Conservation (phyloP, 2,797 vertebrate genomes). For the Sebastes kiyomatsui region DNA sequence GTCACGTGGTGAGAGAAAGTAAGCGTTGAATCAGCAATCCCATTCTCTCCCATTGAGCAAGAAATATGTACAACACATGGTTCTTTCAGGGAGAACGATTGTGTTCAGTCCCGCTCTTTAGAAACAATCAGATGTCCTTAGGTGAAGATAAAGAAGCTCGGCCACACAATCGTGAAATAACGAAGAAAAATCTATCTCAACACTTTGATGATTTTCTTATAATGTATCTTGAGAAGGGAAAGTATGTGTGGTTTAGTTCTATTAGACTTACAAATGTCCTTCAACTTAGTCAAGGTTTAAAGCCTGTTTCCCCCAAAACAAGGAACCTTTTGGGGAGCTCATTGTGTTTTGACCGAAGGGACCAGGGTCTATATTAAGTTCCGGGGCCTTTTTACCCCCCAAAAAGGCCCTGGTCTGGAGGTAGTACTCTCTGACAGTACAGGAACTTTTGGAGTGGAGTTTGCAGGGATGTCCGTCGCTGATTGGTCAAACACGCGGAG, state of each 20-base stretch:
- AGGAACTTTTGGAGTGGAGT: too few relatives aligned
- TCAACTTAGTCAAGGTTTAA: background rate
- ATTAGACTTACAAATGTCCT: background rate
- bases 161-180: background rate
- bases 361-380: too few relatives aligned
- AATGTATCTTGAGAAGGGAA: background rate
- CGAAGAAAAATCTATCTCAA: background rate
- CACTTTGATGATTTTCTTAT: background rate
- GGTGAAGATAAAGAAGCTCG: background rate
- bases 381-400: too few relatives aligned
- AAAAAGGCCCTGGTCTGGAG: too few relatives aligned
- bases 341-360: too few relatives aligned
- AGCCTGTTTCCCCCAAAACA: too few relatives aligned
- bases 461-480: too few relatives aligned
- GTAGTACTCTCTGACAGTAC: too few relatives aligned
- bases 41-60: background rate
- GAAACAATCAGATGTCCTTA: background rate
- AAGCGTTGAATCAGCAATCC: background rate
- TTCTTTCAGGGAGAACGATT: background rate
- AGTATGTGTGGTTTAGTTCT: background rate
- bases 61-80: background rate
- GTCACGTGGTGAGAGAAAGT: background rate
- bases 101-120: background rate
- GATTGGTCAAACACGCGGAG: too few relatives aligned
- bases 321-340: too few relatives aligned